Evolutionary conservation across 2,888 invertebrate genomes (phyloP), one percentile per base, ranked within the genome.

Genomic region (Acanthosepion lycidas): DNA sequence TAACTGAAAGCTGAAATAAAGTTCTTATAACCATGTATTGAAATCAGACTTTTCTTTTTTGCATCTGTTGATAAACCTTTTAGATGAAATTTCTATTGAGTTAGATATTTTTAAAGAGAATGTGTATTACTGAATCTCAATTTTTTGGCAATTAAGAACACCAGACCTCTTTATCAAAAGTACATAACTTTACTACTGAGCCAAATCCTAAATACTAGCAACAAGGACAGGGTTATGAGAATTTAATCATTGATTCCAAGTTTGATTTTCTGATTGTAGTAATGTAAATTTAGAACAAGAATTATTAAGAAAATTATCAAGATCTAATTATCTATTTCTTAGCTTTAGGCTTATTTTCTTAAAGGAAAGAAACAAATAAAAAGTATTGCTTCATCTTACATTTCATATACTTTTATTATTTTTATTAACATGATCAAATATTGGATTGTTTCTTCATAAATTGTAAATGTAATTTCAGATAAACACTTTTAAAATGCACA

Each of bases 201-300:
- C 78, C 78, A 78, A 78, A 15, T 5, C 8, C 20, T 4, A 59
- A 5, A 23, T 59, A 59, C 59, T 23, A 59, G 23, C 20, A 59
- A 59, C n/a, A 15, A 78, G 23, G 78, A 78, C 78, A 26, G 28
- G 12, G 4, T 78, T 78, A 28, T 78, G 1, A 78, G 78, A 78
- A 78, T 78, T 78, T n/a, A n/a, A 78, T 78, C 78, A 78, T 9
- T 78, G n/a, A 78, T 78, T 78, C 33, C 33, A 15, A n/a, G 78
- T 15, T 78, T 78, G 78, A n/a, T 78, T 78, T 78, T n/a, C 12
- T 78, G 78, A 78, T 78, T n/a, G 9, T 8, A n/a, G 28, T 28
- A 78, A 78, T 78, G 78, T 78, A n/a, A 78, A 78, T 78, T 78
- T 78, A 78, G 78, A n/a, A 78, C 78, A 78, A 33, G n/a, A 78